phyloP scores from a whole-genome alignment of 2,113 vertebrate genomes.

The Hyla sarda region DNA sequence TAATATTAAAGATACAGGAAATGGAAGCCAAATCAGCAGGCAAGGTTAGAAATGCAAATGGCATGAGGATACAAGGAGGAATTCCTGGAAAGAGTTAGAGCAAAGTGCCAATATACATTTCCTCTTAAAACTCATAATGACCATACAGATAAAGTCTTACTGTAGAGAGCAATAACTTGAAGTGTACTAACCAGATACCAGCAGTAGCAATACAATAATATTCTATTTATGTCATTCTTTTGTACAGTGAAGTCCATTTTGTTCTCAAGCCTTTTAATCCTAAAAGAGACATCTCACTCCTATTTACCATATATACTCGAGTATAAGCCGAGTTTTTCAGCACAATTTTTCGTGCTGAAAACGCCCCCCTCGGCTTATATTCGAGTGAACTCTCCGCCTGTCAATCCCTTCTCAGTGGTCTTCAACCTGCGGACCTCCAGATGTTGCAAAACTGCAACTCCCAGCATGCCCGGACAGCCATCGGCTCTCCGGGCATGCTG shows the following conservation, averaged over 20 bases:
- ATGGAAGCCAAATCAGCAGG: constrained; percentile 19
- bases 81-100: constrained; percentile 55
- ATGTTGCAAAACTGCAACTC: too few relatives aligned
- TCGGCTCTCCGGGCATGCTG: too few relatives aligned
- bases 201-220: background rate
- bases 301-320: too few relatives aligned
- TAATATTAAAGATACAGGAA: constrained; percentile 65
- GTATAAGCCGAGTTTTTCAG: too few relatives aligned
- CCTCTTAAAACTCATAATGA: constrained; percentile 31
- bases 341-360: too few relatives aligned
- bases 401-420: too few relatives aligned
- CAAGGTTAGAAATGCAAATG: constrained; percentile 52
- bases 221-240: background rate
- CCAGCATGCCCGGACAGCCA: too few relatives aligned
- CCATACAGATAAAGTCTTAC: background rate
- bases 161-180: constrained; percentile 25
- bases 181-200: constrained; percentile 16
- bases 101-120: constrained; percentile 32
- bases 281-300: too few relatives aligned
- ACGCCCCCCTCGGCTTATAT: too few relatives aligned
- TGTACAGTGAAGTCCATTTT: background rate
- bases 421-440: too few relatives aligned
- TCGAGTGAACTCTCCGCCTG: too few relatives aligned
- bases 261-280: too few relatives aligned
- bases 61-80: constrained; percentile 48